These are phyloP conservation scores for Psococerastis gibbosa DNA, from an alignment of 2,888 invertebrate genomes.

Conservation along the genomic window DNA sequence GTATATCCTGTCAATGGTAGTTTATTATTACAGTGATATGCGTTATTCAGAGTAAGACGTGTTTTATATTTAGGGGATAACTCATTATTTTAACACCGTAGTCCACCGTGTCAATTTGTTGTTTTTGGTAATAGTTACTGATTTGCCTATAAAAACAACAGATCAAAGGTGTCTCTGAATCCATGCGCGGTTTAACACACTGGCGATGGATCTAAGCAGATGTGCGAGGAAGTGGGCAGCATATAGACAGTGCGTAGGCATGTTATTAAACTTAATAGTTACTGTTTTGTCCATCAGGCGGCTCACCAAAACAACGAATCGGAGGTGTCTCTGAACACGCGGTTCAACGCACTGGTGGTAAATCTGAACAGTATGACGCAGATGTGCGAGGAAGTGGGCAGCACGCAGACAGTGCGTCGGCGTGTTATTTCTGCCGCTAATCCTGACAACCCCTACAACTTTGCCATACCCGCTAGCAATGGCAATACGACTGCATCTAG, in stretches of 20 bases:
- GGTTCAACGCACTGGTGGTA: constrained; percentile 87
- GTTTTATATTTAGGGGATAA: no score
- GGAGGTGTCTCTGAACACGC: constrained; percentile 79
- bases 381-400: constrained; percentile 95
- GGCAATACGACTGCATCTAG: constrained; percentile 15
- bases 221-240: constrained; percentile 94
- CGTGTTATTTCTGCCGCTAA: constrained; percentile 30
- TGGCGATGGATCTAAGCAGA: constrained; percentile 92
- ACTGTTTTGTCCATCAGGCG: constrained; percentile 30
- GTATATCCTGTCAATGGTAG: no score
- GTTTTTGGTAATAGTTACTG: no score
- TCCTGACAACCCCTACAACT: constrained; percentile 9
- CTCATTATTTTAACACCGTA: no score
- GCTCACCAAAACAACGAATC: constrained; percentile 89
- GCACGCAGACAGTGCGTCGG: constrained; percentile 78
- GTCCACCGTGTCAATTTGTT: no score
- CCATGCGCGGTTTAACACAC: constrained; percentile 84
- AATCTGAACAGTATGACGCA: constrained; percentile 97
- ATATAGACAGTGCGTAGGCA: no score
- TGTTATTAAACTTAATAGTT: no score
- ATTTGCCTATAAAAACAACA: constrained; percentile 46
- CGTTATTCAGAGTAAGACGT: no score
- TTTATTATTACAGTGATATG: no score
- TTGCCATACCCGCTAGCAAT: constrained; percentile 14
- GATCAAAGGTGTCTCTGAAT: constrained; percentile 86